Evolutionary conservation across 1,140 invertebrate genomes (phyloP).

Genomic region (Drosophila sturtevanti): DNA sequence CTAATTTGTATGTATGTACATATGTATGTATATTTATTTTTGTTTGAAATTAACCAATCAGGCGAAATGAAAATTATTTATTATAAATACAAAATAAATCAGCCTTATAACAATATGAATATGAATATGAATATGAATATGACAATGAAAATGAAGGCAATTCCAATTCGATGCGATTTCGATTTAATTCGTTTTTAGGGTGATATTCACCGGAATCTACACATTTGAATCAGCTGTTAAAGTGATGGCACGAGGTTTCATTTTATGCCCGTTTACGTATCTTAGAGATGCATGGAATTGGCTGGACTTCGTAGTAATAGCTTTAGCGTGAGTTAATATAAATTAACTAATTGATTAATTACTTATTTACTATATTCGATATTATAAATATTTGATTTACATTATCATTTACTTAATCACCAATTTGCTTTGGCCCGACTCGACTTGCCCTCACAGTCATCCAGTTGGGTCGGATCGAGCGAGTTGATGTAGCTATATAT

Average conservation of each 20-base stretch:
- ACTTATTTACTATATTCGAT: slow-evolving; percentile 24
- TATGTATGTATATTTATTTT: background rate
- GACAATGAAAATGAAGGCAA: slow-evolving; percentile 40
- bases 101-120: slow-evolving; percentile 1
- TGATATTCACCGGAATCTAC: slow-evolving; percentile 99
- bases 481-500: background rate
- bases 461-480: background rate
- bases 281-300: slow-evolving; percentile 99
- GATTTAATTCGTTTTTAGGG: slow-evolving; percentile 88
- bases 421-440: background rate
- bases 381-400: background rate
- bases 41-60: background rate
- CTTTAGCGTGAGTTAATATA: slow-evolving; percentile 97
- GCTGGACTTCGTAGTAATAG: slow-evolving; percentile 99
- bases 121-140: background rate
- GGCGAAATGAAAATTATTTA: background rate
- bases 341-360: slow-evolving; percentile 50
- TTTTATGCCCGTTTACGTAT: slow-evolving; percentile 99
- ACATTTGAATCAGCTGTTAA: slow-evolving; percentile 99
- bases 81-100: background rate
- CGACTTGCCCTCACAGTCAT: background rate
- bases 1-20: background rate
- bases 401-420: background rate
- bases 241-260: slow-evolving; percentile 99
- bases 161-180: slow-evolving; percentile 66